Percentiles rank a stretch among this genome's conserved stretches.
Conservation (phyloP, 1,140 invertebrate genomes). For the Linepithema humile region DNA sequence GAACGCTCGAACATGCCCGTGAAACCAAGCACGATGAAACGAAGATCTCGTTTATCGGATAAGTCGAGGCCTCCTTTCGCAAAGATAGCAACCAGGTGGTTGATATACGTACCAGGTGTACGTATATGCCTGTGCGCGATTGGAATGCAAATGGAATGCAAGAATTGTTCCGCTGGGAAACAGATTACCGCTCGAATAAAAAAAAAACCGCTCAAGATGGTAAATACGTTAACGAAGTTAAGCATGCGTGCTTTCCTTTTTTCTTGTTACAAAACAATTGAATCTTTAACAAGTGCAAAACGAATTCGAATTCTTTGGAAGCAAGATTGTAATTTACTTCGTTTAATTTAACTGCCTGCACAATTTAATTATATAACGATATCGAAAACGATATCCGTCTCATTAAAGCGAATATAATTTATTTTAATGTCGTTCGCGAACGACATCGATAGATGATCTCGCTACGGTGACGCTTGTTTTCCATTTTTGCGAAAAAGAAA, state of each 20-base stretch:
- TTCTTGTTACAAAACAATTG: too few species aligned
- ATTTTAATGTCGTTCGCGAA: too few species aligned
- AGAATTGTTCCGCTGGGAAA: conserved; percentile 23
- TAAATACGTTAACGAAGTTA: not conserved
- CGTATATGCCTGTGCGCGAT: conserved; percentile 1
- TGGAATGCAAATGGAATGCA: conserved; percentile 23
- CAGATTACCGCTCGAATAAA: conserved; percentile 23
- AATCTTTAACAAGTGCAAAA: too few species aligned
- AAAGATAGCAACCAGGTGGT: conserved; percentile 36
- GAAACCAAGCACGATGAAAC: conserved; percentile 36
- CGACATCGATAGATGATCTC: too few species aligned
- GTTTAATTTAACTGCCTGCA: not conserved
- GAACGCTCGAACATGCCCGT: conserved; percentile 20
- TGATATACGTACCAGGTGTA: too few species aligned
- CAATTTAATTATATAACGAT: not conserved
- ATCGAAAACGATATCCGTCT: not conserved
- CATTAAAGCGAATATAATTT: not conserved
- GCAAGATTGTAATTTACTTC: not conserved
- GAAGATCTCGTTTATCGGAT: conserved; percentile 54
- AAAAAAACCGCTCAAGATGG: not conserved
- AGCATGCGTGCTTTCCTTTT: not conserved
- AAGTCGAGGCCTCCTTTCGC: conserved; percentile 34
- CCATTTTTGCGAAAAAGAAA: conserved; percentile 5
- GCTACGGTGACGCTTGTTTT: not conserved
- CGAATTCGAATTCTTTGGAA: not conserved